Conservation (phyloP, 1,140 invertebrate species). For the Conus betulinus region DNA sequence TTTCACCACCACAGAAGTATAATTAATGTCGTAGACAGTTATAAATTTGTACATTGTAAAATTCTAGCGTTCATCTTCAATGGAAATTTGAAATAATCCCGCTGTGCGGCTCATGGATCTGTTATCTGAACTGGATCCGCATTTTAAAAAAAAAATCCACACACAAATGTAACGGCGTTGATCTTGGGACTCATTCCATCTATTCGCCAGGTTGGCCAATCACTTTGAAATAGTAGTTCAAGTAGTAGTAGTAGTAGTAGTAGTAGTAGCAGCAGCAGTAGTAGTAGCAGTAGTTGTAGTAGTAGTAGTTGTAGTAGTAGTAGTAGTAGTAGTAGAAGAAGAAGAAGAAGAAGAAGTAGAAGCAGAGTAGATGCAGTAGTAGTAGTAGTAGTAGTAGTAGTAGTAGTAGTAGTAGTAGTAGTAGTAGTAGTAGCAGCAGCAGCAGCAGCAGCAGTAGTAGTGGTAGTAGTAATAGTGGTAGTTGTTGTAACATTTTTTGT, state of each 20-base stretch:
- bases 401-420: constrained; percentile 1
- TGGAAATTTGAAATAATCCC: too few relatives aligned
- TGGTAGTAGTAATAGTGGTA: constrained; percentile 24
- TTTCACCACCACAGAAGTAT: too few relatives aligned
- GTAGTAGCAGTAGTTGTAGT: constrained; percentile 26
- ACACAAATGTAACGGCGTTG: not conserved
- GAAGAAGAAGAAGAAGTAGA: not conserved
- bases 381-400: not conserved
- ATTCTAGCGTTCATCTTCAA: too few relatives aligned
- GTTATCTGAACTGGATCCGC: too few relatives aligned
- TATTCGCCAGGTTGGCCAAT: not conserved
- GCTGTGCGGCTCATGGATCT: too few relatives aligned
- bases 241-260: not conserved
- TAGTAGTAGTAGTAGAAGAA: constrained; percentile 17
- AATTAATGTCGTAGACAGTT: too few relatives aligned
- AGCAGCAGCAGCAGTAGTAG: constrained; percentile 5
- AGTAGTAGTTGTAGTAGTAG: constrained; percentile 34
- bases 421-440: constrained; percentile 10
- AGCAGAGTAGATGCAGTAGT: not conserved
- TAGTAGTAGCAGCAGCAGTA: not conserved
- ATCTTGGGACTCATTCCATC: not conserved
- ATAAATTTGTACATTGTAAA: too few relatives aligned
- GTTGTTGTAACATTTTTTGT: not conserved
- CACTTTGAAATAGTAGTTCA: not conserved
- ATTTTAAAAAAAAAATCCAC: not conserved